These are phyloP conservation scores for Pegoplata infirma DNA, from an alignment of 2,888 invertebrate genomes.

Conservation along the genomic window DNA sequence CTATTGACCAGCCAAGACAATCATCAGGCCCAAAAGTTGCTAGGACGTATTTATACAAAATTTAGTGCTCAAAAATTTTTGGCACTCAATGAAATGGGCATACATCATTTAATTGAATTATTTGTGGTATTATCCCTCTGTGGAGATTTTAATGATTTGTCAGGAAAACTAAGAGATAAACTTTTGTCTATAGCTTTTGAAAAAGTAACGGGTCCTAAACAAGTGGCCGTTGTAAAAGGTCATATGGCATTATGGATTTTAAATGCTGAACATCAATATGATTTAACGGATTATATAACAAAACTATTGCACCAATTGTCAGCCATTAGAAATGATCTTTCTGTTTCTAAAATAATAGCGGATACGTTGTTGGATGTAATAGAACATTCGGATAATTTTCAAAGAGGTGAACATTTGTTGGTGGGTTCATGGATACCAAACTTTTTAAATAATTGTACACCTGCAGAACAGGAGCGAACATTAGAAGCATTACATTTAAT, in stretches of 20 bases:
- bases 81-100: constrained; percentile 80
- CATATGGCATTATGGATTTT: constrained; percentile 77
- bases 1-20: constrained; percentile 62
- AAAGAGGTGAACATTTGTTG: constrained; percentile 72
- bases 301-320: constrained; percentile 74
- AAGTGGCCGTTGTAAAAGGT: constrained; percentile 74
- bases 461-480: constrained; percentile 74
- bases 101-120: constrained; percentile 80
- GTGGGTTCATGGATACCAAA: constrained; percentile 75
- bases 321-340: constrained; percentile 69
- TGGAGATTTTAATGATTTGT: constrained; percentile 71
- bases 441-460: constrained; percentile 72
- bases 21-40: constrained; percentile 77
- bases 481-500: constrained; percentile 74
- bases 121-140: constrained; percentile 74
- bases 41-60: constrained; percentile 81
- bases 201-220: constrained; percentile 73
- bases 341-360: constrained; percentile 71
- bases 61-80: constrained; percentile 80
- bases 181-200: constrained; percentile 74
- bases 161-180: constrained; percentile 75
- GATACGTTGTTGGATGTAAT: constrained; percentile 72
- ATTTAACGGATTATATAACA: constrained; percentile 72
- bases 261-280: constrained; percentile 72
- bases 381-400: constrained; percentile 70